These are phyloP conservation scores for Natator depressus DNA, from an alignment of 2,113 vertebrate genomes.

Conservation along the genomic window DNA sequence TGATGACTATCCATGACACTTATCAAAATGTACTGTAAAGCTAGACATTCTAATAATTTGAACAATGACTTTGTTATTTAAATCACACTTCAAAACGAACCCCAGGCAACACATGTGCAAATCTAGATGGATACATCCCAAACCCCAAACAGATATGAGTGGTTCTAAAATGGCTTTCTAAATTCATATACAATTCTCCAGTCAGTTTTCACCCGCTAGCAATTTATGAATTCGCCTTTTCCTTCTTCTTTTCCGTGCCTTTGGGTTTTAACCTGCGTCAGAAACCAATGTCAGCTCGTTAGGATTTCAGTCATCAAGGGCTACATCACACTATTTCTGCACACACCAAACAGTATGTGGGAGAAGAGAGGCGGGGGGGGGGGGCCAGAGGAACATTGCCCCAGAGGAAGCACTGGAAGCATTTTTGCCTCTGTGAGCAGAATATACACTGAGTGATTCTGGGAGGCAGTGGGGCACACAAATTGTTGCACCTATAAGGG, in stretches of 20 bases:
- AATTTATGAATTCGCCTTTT: neutral
- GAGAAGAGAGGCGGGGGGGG: neutral
- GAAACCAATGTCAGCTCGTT: neutral
- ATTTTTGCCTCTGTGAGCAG: neutral
- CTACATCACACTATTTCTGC: neutral
- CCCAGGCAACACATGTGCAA: fast-evolving
- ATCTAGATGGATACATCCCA: neutral
- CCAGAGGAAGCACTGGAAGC: neutral
- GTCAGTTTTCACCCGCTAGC: neutral
- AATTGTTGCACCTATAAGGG: neutral
- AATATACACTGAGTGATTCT: neutral
- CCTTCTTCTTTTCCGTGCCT: neutral
- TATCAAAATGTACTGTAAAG: neutral
- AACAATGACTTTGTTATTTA: neutral
- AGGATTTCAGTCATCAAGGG: neutral
- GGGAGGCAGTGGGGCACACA: neutral
- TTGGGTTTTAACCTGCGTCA: neutral
- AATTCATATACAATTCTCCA: conserved; percentile 9
- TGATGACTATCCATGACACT: neutral
- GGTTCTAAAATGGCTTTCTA: neutral
- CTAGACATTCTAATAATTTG: neutral
- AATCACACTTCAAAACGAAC: conserved; percentile 1
- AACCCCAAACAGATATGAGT: fast-evolving
- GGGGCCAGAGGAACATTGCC: neutral
- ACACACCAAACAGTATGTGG: neutral